Evolutionary conservation across 2,888 invertebrate genomes (phyloP), one percentile per base, ranked within the genome.

Genomic region (Yponomeuta malinellus): DNA sequence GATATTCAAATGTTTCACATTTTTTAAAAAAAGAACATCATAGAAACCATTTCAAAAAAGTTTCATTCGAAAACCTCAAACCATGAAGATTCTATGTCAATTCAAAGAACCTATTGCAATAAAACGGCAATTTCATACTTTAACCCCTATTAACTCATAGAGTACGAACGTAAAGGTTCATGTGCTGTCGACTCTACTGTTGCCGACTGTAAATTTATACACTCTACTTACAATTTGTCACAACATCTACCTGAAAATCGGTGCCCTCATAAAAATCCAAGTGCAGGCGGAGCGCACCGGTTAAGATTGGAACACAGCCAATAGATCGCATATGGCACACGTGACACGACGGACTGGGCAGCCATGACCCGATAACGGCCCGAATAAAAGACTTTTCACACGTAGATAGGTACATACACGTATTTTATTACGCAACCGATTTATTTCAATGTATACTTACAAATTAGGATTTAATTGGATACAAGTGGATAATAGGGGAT

Each of bases 311-410:
- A 65, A 31, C 31, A 31, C 9, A 31, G 65, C 65, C 65, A 65
- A 65, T 29, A 65, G 65, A 65, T 31, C 65, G 65, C 65, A 65
- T 65, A 65, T 65, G 65, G 65, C 65, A 65, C 65, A 65, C 33
- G 65, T n/a, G 23, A 65, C 65, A 65, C 33, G 65, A 33, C 33
- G 31, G 31, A 65, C 65, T 10, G 10, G 65, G 31, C 65, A 29
- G 65, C 65, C 65, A 3, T 65, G 65, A 65, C 65, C 65, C 65
- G 9, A 29, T 65, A 12, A 29, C 52, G 52, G 52, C 15, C 52
- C 52, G 52, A 59, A 59, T 15, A 59, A 12, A 52, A 59, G 52
- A 12, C 15, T 15, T 59, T 59, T 59, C 52, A 59, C 52, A 59
- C 52, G 6, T 59, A 43, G 43, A 43, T 43, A 37, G 37, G 37